A percentile compares a stretch with the other conserved stretches of the same genome.
Conservation (phyloP, 2,113 vertebrate genomes). For the Neogale vison region DNA sequence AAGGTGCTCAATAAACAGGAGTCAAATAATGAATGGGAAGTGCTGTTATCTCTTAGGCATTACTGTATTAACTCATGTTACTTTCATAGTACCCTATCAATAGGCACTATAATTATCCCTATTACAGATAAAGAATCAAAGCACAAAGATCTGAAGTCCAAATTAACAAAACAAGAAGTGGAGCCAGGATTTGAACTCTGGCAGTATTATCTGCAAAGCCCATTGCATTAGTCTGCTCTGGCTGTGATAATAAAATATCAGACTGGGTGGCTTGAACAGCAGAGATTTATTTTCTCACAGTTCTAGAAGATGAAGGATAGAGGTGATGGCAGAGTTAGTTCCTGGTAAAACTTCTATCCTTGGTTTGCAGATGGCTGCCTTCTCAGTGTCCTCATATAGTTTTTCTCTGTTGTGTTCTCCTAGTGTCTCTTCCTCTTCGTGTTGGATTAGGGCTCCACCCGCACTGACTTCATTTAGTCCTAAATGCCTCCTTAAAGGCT, state of each 20-base stretch:
- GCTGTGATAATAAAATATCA: neutral
- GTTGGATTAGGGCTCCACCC: neutral
- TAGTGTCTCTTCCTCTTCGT: neutral
- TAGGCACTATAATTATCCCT: neutral
- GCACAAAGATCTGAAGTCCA: neutral
- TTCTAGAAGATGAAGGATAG: neutral
- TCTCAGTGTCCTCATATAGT: neutral
- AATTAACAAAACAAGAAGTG: neutral
- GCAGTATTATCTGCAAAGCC: neutral
- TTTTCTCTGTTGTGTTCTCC: neutral
- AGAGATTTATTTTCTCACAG: neutral
- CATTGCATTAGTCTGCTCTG: neutral
- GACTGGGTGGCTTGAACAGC: neutral
- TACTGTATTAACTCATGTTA: neutral
- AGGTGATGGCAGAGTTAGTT: neutral
- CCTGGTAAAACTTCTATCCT: neutral
- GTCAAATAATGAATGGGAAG: neutral
- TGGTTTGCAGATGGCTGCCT: neutral
- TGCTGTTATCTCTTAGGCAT: neutral
- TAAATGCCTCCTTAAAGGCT: neutral
- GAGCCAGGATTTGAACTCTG: neutral
- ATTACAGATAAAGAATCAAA: neutral
- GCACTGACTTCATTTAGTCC: neutral
- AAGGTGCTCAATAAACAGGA: neutral
- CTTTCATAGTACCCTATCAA: neutral